Base-by-base conservation (phyloP, 2,888 invertebrate species). In the Choristoneura rosaceana region DNA sequence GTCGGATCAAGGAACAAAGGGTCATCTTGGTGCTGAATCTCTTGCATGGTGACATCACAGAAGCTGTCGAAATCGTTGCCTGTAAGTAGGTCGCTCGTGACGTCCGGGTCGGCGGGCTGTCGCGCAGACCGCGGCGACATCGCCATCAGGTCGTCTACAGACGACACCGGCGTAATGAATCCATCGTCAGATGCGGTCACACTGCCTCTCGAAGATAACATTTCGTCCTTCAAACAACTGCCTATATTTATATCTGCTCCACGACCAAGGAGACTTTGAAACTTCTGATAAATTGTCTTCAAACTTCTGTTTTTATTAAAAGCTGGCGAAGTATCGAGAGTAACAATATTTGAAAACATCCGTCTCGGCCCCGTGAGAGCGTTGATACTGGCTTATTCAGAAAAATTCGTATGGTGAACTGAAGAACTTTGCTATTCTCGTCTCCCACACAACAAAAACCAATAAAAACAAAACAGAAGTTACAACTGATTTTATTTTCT, bases 1-100 rank as follows among this genome's bases (percentile, higher is more conserved):
- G 87, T 90, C n/a, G 95, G 92, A 82, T 95, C 95, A 74, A 94
- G 93, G 76, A 95, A 95, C 82, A 95, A 92, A 85, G 73, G 86
- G 68, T 91, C 89, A 64, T 92, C 90, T 64, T 84, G 85, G 33
- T 80, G 75, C 0, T 88, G 88, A 55, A 90, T 78, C 77, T 92
- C 93, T 75, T 87, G 89, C 92, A 93, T 92, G 2, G 93, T 92
- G 45, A 92, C 86, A 79, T 93, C 92, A 79, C 92, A 90, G 64
- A 90, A 89, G 78, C 88, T 91, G 76, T 91, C 91, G 75, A 87
- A 89, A n/a, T 90, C 90, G 2, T 86, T 74, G 14, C 92, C 92
- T 4, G 92, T 92, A 33, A 93, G 88, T 38, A 92, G 81, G 76
- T 93, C 93, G 71, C 84, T 87, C 1, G 90, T 90, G 63, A 87